Evolutionary conservation across 2,113 vertebrate genomes (phyloP).

Genomic region (Cnemophilus loriae): DNA sequence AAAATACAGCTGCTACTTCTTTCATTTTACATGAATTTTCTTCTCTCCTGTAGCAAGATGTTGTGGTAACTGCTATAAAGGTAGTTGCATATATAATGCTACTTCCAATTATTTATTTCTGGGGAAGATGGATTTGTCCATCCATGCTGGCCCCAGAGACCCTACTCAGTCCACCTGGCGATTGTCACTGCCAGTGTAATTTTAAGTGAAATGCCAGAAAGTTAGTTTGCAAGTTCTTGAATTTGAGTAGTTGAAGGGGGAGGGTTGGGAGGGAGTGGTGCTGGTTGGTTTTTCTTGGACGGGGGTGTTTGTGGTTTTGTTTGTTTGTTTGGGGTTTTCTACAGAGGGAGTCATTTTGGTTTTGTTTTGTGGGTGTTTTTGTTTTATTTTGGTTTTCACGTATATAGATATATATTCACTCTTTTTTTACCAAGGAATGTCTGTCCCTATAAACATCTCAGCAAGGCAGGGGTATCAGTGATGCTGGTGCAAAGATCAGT

Average conservation of each 20-base stretch:
- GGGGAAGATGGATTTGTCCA: neutral
- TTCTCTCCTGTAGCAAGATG: neutral
- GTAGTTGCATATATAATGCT: neutral
- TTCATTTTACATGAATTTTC: neutral
- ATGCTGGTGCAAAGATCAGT: neutral
- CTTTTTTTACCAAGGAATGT: neutral
- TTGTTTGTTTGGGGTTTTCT: neutral
- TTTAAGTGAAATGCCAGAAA: neutral
- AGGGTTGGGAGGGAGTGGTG: fast-evolving
- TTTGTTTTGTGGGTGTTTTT: neutral
- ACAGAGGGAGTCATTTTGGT: neutral
- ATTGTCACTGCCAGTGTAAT: neutral
- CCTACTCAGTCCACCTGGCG: neutral
- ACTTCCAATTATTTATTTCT: neutral
- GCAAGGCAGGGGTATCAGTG: neutral
- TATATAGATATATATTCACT: neutral
- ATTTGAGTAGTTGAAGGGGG: neutral
- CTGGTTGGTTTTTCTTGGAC: fast-evolving
- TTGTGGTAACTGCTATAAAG: neutral
- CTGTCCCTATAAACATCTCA: neutral
- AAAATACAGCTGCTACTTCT: neutral
- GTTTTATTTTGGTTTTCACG: neutral
- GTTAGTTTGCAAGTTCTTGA: neutral
- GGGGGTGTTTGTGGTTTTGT: neutral
- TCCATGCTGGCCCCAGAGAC: neutral